Conservation (phyloP, 2,797 vertebrate species). For the Sebastes matsubarae region DNA sequence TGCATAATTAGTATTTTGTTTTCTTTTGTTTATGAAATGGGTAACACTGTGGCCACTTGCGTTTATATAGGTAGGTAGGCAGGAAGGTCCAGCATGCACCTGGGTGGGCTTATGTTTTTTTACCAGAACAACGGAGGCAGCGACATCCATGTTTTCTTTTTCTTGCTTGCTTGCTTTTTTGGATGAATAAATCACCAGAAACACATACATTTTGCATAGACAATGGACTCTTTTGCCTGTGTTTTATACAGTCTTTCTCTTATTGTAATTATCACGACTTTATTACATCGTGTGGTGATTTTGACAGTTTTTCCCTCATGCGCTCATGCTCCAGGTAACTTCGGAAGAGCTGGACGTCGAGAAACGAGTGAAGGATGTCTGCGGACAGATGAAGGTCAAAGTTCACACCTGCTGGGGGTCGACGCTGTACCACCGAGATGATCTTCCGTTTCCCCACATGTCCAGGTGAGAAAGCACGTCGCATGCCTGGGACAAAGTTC, state of each 20-base stretch:
- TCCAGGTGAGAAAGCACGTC: slow-evolving; percentile 71
- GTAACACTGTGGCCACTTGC: too few relatives aligned
- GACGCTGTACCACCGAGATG: slow-evolving; percentile 85
- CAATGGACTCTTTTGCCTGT: too few relatives aligned
- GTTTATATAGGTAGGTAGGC: too few relatives aligned
- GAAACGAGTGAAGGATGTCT: slow-evolving; percentile 78
- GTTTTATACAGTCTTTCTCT: not conserved
- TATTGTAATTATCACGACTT: not conserved
- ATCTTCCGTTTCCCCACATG: slow-evolving; percentile 83
- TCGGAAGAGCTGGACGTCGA: slow-evolving; percentile 86
- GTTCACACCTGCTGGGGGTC: slow-evolving; percentile 87
- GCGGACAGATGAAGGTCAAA: slow-evolving; percentile 79
- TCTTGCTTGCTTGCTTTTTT: too few relatives aligned
- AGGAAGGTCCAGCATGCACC: too few relatives aligned
- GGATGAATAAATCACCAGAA: too few relatives aligned
- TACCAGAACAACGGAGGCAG: too few relatives aligned
- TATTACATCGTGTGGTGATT: not conserved
- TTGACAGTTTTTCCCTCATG: not conserved
- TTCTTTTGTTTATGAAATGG: too few relatives aligned
- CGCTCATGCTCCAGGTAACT: slow-evolving; percentile 72
- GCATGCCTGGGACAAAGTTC: not conserved
- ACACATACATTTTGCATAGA: too few relatives aligned
- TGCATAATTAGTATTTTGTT: too few relatives aligned
- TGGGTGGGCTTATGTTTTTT: too few relatives aligned
- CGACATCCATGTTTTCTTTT: too few relatives aligned